Evolutionary conservation across 1,140 invertebrate species (phyloP), one percentile per base, ranked within the genome.

Genomic region (Neodiprion pinetum): DNA sequence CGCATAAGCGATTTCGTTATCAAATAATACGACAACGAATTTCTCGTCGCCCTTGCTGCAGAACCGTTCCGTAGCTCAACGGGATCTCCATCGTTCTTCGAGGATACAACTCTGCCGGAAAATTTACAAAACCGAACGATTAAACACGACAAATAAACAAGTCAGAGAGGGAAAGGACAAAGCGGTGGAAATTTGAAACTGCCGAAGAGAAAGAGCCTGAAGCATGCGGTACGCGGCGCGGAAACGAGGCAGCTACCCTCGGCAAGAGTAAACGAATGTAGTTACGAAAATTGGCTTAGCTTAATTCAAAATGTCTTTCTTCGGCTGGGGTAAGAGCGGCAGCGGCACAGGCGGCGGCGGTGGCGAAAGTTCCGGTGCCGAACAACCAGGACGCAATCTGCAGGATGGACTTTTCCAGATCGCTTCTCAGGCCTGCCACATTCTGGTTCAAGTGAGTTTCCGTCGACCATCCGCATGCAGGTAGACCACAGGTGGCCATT

Each of bases 351-450:
- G 53, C 11, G 53, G 53, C 11, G 53, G 17, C 68, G 77, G 69
- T 53, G 69, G 68, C 28, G 70, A 69, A 1, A 81, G 81, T 61
- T 17, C n/a, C 71, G 76, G 47, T 70, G 72, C 49, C 40, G 82
- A 83, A 17, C 83, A 85, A 17, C 75, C 78, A 40, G 84, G 85
- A 67, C 88, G 90, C 70, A 93, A 93, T 83, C 84, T 93, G 66
- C 92, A 93, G 79, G 92, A 93, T 78, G 92, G 92, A 7, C 85
- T 93, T 5, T 93, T 93, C 83, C 92, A 93, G 88, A 93, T 93
- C 71, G 92, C 92, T 1, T 92, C 92, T 0, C 92, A 93, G 82
- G 93, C 92, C 73, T 93, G 92, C 77, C 93, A 92, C 81, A 92
- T 93, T 77, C 87, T 93, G 50, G 92, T 93, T 28, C 92, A 93